A percentile compares a stretch with the other conserved stretches of the same genome.
phyloP scores from a whole-genome alignment of 2,113 vertebrate genomes.

The Nothocercus julius region DNA sequence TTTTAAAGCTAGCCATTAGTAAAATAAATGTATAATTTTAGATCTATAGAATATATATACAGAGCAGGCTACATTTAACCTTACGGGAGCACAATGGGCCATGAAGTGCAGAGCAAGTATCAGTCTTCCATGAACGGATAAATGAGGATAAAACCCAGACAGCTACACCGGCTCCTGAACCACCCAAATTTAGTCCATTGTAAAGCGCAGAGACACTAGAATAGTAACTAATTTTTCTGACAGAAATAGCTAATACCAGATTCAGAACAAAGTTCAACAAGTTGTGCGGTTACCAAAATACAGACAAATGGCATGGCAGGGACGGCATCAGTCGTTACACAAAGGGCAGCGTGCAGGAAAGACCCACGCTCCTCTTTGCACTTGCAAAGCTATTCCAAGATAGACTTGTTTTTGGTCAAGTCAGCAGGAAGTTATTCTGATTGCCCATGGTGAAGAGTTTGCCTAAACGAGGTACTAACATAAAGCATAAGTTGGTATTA shows the following conservation, averaged over 20 bases:
- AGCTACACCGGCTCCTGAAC: conserved; percentile 52
- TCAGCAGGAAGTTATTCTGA: not conserved
- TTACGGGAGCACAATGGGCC: conserved; percentile 29
- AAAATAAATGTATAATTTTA: conserved; percentile 16
- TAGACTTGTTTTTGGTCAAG: not conserved
- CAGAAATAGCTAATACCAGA: conserved; percentile 31
- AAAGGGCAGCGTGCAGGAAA: not conserved
- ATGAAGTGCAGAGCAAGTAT: conserved; percentile 59
- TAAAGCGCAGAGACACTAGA: conserved; percentile 1
- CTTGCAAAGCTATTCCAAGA: not conserved
- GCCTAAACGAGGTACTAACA: not conserved
- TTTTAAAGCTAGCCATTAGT: not conserved
- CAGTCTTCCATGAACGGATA: conserved; percentile 22
- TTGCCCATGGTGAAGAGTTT: not conserved
- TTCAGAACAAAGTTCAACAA: conserved; percentile 53
- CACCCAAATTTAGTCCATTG: conserved; percentile 46
- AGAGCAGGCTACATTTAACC: conserved; percentile 5
- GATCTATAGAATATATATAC: not conserved
- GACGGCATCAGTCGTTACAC: not conserved
- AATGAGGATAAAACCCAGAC: conserved; percentile 30
- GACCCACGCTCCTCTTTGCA: not conserved
- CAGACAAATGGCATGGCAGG: conserved; percentile 46
- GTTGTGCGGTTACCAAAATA: conserved; percentile 24
- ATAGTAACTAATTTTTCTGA: conserved; percentile 56
- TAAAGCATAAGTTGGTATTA: not conserved